phyloP scores from a whole-genome alignment of 92 coral and sea anemone genomes.

The Porites rus region DNA sequence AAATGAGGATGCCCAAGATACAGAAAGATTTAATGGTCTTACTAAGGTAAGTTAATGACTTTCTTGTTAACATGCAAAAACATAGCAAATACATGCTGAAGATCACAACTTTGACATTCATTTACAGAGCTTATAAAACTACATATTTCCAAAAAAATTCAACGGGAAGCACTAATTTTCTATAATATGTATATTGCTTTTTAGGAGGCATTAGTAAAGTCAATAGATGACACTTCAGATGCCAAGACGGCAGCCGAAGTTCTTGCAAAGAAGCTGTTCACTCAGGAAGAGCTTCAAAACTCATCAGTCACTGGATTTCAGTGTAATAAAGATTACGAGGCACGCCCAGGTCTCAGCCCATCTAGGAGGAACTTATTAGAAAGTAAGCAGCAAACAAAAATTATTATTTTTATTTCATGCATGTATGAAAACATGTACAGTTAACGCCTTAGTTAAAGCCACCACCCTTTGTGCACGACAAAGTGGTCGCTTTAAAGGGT shows the following conservation, averaged over 20 bases:
- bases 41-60: too few relatives aligned
- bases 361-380: slow-evolving; percentile 34
- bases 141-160: too few relatives aligned
- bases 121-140: too few relatives aligned
- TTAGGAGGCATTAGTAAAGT: slow-evolving; percentile 9
- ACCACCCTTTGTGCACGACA: too few relatives aligned
- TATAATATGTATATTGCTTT: background rate
- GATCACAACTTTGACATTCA: too few relatives aligned
- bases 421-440: background rate
- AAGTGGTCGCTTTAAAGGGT: too few relatives aligned
- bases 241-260: slow-evolving; percentile 33
- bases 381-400: slow-evolving; percentile 16
- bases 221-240: slow-evolving; percentile 18
- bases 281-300: slow-evolving; percentile 15
- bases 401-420: slow-evolving; percentile 13
- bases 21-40: too few relatives aligned
- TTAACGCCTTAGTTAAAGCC: too few relatives aligned
- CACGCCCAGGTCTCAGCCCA: slow-evolving; percentile 39
- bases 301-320: slow-evolving; percentile 49
- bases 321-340: slow-evolving; percentile 27
- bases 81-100: too few relatives aligned
- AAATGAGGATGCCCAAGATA: too few relatives aligned
- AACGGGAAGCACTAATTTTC: too few relatives aligned
- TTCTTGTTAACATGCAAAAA: too few relatives aligned
- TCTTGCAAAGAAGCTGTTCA: slow-evolving; percentile 22